Percentiles rank a stretch among this genome's conserved stretches.
Evolutionary conservation across 2,113 vertebrate genomes (phyloP).

Genomic region (Syngnathus floridae): DNA sequence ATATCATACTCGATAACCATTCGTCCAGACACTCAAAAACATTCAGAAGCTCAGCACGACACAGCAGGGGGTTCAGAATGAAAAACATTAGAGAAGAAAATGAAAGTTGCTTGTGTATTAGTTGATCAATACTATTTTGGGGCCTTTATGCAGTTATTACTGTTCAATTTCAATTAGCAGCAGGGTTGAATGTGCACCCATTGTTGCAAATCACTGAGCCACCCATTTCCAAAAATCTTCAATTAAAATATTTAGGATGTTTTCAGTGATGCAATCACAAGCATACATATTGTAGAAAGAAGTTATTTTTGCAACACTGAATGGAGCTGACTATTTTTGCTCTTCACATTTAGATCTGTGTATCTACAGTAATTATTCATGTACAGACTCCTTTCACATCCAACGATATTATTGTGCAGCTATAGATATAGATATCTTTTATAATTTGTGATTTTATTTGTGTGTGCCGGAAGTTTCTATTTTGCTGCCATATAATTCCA

Average conservation of each 20-base stretch:
- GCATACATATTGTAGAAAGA: too few relatives aligned
- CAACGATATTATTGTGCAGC: background rate
- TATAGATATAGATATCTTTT: background rate
- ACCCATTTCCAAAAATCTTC: constrained; percentile 48
- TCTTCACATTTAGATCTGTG: too few relatives aligned
- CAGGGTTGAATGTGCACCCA: constrained; percentile 51
- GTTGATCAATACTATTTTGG: constrained; percentile 61
- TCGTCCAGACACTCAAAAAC: constrained; percentile 1
- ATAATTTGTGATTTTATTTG: background rate
- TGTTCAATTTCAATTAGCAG: constrained; percentile 47
- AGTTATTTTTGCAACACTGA: too few relatives aligned
- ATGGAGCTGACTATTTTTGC: too few relatives aligned
- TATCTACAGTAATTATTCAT: background rate
- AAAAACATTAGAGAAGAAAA: constrained; percentile 50
- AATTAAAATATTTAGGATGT: constrained; percentile 53
- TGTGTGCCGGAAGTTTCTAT: background rate
- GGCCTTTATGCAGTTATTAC: constrained; percentile 53
- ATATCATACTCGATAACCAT: constrained; percentile 14
- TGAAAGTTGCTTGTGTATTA: constrained; percentile 42
- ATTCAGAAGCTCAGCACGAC: background rate
- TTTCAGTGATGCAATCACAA: too few relatives aligned
- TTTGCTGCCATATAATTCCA: background rate
- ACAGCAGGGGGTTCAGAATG: background rate
- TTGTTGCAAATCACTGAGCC: constrained; percentile 46
- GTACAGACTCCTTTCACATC: background rate